Evolutionary conservation across 2,888 invertebrate species (phyloP).

Genomic region (Imbricaverruca yamaguchii): DNA sequence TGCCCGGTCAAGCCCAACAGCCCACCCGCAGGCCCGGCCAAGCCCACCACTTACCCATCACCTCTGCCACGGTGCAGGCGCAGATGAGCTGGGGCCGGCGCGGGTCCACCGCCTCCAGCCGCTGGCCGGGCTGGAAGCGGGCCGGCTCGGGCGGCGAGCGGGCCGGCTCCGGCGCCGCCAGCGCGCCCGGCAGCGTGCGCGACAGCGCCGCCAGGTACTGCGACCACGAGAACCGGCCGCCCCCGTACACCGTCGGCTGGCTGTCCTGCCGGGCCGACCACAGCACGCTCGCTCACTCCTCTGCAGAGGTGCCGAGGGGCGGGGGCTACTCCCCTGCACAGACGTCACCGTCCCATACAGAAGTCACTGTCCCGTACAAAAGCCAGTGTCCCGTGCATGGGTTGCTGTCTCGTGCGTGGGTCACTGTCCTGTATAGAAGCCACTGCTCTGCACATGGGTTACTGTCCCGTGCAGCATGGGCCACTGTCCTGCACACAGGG

Average conservation of each 20-base stretch:
- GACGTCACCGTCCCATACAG: too few species aligned
- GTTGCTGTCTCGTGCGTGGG: too few species aligned
- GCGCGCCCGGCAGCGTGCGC: constrained; percentile 33
- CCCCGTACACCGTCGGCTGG: not conserved
- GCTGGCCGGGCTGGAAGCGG: constrained; percentile 61
- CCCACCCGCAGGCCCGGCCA: too few species aligned
- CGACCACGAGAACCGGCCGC: constrained; percentile 4
- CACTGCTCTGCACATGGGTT: too few species aligned
- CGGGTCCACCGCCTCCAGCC: constrained; percentile 88
- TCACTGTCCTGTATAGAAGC: too few species aligned
- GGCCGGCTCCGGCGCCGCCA: not conserved
- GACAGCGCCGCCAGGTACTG: not conserved
- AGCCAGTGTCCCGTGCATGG: too few species aligned
- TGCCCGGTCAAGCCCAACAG: too few species aligned
- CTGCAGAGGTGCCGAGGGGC: too few species aligned
- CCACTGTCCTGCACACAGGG: too few species aligned
- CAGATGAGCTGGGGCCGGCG: constrained; percentile 82
- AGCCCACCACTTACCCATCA: constrained; percentile 45
- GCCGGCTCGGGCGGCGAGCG: not conserved
- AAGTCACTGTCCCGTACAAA: too few species aligned
- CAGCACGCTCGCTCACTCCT: constrained; percentile 48
- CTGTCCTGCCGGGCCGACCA: not conserved
- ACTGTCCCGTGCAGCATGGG: too few species aligned
- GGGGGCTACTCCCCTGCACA: too few species aligned
- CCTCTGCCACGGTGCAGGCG: constrained; percentile 74